Percentiles rank a stretch among this genome's conserved stretches.
These are phyloP conservation scores for Temnothorax rugatulus DNA, from an alignment of 2,888 invertebrate genomes.

Conservation along the genomic window DNA sequence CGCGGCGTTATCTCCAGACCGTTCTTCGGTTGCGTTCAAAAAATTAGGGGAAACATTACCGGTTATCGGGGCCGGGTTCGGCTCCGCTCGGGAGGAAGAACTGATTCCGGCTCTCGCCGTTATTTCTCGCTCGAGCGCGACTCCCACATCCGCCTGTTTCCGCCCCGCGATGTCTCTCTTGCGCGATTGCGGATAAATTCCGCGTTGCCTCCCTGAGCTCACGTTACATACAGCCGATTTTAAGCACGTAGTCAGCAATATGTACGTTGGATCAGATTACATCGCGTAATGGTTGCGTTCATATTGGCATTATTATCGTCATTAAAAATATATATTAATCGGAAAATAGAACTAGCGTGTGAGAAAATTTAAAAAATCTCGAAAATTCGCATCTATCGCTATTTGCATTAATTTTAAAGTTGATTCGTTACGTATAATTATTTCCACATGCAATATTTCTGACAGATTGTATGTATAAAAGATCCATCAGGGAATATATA, in stretches of 20 bases:
- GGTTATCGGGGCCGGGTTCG: slow-evolving; percentile 67
- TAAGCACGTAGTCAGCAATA: not conserved
- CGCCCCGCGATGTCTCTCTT: not conserved
- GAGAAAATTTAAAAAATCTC: not conserved
- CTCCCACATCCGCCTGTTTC: not conserved
- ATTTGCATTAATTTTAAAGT: not conserved
- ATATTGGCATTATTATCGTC: not conserved
- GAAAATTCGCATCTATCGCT: not conserved
- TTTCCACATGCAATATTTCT: not conserved
- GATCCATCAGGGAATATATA: not conserved
- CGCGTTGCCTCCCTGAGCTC: not conserved
- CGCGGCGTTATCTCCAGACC: slow-evolving; percentile 81
- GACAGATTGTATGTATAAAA: not conserved
- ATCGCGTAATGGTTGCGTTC: not conserved
- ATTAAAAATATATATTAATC: not conserved
- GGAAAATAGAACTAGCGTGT: not conserved
- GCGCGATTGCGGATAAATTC: slow-evolving; percentile 37
- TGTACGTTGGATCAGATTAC: not conserved
- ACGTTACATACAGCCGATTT: slow-evolving; percentile 2
- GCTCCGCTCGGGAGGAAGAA: slow-evolving; percentile 71
- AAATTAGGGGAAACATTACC: slow-evolving; percentile 82
- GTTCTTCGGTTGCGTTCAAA: slow-evolving; percentile 74
- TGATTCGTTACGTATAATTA: not conserved
- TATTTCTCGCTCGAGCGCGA: slow-evolving; percentile 45
- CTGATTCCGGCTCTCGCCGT: slow-evolving; percentile 56